A percentile compares a stretch with the other conserved stretches of the same genome.
These are phyloP conservation scores for Cephus sareptanus DNA, from an alignment of 2,888 invertebrate species.

Conservation along the genomic window DNA sequence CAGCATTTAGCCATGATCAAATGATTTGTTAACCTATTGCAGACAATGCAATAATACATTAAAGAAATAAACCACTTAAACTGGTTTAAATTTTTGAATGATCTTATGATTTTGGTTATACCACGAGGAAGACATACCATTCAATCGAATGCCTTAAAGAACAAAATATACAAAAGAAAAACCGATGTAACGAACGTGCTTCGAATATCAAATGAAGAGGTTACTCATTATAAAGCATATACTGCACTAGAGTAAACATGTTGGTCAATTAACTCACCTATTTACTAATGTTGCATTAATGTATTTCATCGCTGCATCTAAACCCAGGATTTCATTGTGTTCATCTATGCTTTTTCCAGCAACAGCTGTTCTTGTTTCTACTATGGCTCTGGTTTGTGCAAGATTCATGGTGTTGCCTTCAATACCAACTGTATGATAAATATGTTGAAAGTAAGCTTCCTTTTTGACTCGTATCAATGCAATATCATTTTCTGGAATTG, in stretches of 20 bases:
- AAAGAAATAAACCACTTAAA: background rate
- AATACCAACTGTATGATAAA: slow-evolving; percentile 96
- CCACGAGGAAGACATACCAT: background rate
- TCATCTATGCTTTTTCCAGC: slow-evolving; percentile 94
- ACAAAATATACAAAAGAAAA: slow-evolving; percentile 4
- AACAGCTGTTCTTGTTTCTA: slow-evolving; percentile 90
- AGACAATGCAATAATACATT: slow-evolving; percentile 1
- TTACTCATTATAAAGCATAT: background rate
- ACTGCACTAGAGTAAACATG: slow-evolving; percentile 46
- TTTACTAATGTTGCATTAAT: slow-evolving; percentile 85
- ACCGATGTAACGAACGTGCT: background rate
- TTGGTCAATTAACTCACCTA: slow-evolving; percentile 59
- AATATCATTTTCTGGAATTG: slow-evolving; percentile 83
- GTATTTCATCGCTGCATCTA: slow-evolving; percentile 95
- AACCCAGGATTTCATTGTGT: slow-evolving; percentile 95
- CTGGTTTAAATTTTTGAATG: background rate
- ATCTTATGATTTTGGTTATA: background rate
- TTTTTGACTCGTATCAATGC: slow-evolving; percentile 89
- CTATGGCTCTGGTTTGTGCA: slow-evolving; percentile 88
- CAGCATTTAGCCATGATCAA: slow-evolving; percentile 15
- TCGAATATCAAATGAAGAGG: background rate
- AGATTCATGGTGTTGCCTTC: slow-evolving; percentile 98
- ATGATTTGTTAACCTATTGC: slow-evolving; percentile 1
- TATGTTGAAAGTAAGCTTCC: slow-evolving; percentile 95
- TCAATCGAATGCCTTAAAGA: background rate